phyloP scores from a whole-genome alignment of 2,888 invertebrate genomes.

The Orthosia gracilis region DNA sequence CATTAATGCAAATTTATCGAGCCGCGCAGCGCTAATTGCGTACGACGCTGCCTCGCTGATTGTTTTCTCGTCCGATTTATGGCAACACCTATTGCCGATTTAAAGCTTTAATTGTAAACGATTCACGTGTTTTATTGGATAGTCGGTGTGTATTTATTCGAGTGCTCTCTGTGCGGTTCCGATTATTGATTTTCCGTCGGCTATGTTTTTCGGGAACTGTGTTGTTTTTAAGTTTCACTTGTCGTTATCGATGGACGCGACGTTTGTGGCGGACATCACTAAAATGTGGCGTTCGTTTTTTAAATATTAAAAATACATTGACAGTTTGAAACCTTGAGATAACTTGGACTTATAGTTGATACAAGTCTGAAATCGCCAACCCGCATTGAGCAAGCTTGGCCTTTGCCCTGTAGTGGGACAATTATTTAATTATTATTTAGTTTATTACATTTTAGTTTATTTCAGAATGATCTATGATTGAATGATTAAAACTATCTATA shows the following conservation, averaged over 20 bases:
- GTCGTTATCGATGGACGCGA: slow-evolving; percentile 50
- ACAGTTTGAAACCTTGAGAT: too few species aligned
- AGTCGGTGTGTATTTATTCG: slow-evolving; percentile 89
- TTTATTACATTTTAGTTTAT: slow-evolving; percentile 8
- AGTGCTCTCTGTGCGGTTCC: slow-evolving; percentile 85
- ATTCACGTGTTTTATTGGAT: slow-evolving; percentile 91
- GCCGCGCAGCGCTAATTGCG: slow-evolving; percentile 90
- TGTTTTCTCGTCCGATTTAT: slow-evolving; percentile 91
- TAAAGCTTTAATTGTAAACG: slow-evolving; percentile 91
- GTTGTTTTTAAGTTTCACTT: slow-evolving; percentile 78
- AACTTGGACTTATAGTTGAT: too few species aligned
- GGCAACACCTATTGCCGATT: slow-evolving; percentile 91
- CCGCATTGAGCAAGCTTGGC: too few species aligned
- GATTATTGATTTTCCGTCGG: slow-evolving; percentile 87
- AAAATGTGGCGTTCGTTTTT: slow-evolving; percentile 16
- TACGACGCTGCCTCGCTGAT: slow-evolving; percentile 89
- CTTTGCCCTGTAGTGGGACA: too few species aligned
- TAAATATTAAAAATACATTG: slow-evolving; percentile 20
- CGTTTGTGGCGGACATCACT: slow-evolving; percentile 9
- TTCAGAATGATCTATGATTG: not conserved
- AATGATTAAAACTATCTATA: not conserved
- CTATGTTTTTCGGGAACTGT: slow-evolving; percentile 74
- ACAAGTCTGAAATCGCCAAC: too few species aligned
- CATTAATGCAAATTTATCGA: slow-evolving; percentile 91
- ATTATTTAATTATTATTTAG: too few species aligned